Evolutionary conservation across 2,113 vertebrate genomes (phyloP), one percentile per base, ranked within the genome.

Genomic region (Oncorhynchus nerka): DNA sequence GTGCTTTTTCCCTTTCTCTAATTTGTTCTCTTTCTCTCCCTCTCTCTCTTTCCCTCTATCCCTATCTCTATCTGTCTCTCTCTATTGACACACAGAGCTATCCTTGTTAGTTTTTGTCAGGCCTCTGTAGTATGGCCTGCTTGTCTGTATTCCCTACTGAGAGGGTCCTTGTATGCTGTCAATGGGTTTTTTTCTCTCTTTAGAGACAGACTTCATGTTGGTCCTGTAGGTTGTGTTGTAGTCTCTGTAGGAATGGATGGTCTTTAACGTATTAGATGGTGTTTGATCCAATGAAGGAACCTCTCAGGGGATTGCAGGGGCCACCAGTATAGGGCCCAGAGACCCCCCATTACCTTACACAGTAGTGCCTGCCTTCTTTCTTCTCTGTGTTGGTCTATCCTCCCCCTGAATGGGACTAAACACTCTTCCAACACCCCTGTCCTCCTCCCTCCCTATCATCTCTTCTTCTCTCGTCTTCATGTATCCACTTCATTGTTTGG

Each of bases 401-500:
- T 22, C 15, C 2, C n/a, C 19, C 59, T 22, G 9, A 16, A 11
- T 62, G n/a, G 19, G 59, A 9, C 59, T 16, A 30, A 68, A 68
- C 34, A 6, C 12, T 68, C 66, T 15, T 68, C 15, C 15, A 62
- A 13, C 30, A 32, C 15, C 26, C 9, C 8, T 45, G 39, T 12
- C 39, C 39, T 45, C 39, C 26, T 28, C 30, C n/a, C n/a, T 9
- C 59, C 59, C 5, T 24, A n/a, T 62, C 59, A 20, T 22, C 59
- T 22, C n/a, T 22, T 22, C 59, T 64, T 16, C 22, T 62, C 20
- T 48, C 55, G 20, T 66, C 39, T 69, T 6, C 20, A 26, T 65
- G 34, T 65, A 2, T 34, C 24, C 30, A 9, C 24, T 83, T 64
- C 77, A 71, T 79, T 68, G 57, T 80, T 78, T 77, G 68, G 5